These are phyloP conservation scores for Ctenopoma multispine DNA, from an alignment of 2,797 vertebrate species.

Conservation along the genomic window DNA sequence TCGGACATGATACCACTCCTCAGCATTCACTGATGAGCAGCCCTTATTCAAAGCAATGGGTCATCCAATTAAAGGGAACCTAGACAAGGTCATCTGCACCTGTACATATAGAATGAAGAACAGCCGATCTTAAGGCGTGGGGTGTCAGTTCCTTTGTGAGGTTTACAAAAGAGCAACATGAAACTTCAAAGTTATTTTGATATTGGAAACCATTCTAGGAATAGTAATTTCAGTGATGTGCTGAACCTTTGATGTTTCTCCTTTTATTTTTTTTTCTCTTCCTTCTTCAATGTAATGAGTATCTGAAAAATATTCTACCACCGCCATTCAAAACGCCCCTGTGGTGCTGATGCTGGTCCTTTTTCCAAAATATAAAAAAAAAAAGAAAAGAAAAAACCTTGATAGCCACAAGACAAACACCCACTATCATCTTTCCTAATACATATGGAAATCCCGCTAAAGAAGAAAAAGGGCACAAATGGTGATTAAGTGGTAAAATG, in stretches of 20 bases:
- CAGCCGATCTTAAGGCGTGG: constrained; percentile 50
- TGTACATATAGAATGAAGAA: constrained; percentile 72
- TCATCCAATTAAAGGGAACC: constrained; percentile 75
- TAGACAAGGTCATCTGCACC: constrained; percentile 75
- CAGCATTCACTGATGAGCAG: constrained; percentile 60
- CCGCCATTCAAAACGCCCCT: constrained; percentile 52
- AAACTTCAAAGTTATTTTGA: constrained; percentile 84
- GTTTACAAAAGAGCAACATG: constrained; percentile 76
- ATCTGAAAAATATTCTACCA: constrained; percentile 58
- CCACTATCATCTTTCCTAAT: not conserved
- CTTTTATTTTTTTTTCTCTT: constrained; percentile 51
- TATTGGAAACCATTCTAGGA: constrained; percentile 70
- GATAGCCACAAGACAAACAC: constrained; percentile 29
- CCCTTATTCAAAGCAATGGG: constrained; percentile 68
- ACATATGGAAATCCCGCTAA: constrained; percentile 4
- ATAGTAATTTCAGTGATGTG: constrained; percentile 74
- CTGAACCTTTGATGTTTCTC: constrained; percentile 79
- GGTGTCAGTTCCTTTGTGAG: constrained; percentile 71
- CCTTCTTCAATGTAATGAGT: constrained; percentile 70
- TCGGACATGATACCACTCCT: constrained; percentile 52
- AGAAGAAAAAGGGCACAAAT: not conserved
- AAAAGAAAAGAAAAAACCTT: not conserved
- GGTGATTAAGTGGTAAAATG: not conserved
- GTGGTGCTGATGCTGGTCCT: constrained; percentile 48
- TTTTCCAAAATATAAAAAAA: constrained; percentile 16